Base-by-base conservation (phyloP, 2,113 vertebrate species). In the Aspiorhynchus laticeps region DNA sequence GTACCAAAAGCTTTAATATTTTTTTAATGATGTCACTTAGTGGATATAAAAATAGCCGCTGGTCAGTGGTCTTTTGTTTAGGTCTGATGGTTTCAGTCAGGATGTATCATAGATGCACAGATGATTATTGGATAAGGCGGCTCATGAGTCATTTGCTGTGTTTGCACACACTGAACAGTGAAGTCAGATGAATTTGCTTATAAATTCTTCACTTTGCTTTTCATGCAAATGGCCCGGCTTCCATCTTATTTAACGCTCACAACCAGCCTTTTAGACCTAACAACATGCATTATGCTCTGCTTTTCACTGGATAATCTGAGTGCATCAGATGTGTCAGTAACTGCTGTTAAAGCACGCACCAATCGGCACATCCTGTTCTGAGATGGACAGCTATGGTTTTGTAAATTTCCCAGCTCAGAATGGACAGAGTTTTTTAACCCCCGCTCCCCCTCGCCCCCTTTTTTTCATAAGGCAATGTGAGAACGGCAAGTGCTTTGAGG, bases 401-500 rank as follows among this genome's bases (percentile, higher is more conserved):
- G 78, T 53, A 85, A 85, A 82, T 86, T 43, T 88, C 84, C 75
- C 84, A 83, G 63, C 76, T 79, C 26, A 10, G 41, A 85, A 59
- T n/a, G 38, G 28, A 80, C 46, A 75, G 85, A 87, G 83, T 63
- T 85, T 90, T 90, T 88, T 74, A 91, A 43, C 75, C 75, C 24
- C 31, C 43, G 5, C 28, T 87, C 78, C 87, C 76, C 33, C 15
- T 61, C 85, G 80, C 74, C 88, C 80, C 80, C 76, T 56, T 80
- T 83, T 83, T 87, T 87, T 84, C 88, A 90, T 89, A 80, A 80
- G 63, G 77, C 85, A 46, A 88, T 90, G 85, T n/a, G 84, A 89
- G 89, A 89, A 85, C 87, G 85, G 86, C 89, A 90, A 90, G 85
- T 88, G 89, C 87, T 89, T 74, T 80, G 73, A 81, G 90, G 88